A percentile compares a stretch with the other conserved stretches of the same genome.
phyloP scores from a whole-genome alignment of 2,797 vertebrate genomes.

The Carapus acus region DNA sequence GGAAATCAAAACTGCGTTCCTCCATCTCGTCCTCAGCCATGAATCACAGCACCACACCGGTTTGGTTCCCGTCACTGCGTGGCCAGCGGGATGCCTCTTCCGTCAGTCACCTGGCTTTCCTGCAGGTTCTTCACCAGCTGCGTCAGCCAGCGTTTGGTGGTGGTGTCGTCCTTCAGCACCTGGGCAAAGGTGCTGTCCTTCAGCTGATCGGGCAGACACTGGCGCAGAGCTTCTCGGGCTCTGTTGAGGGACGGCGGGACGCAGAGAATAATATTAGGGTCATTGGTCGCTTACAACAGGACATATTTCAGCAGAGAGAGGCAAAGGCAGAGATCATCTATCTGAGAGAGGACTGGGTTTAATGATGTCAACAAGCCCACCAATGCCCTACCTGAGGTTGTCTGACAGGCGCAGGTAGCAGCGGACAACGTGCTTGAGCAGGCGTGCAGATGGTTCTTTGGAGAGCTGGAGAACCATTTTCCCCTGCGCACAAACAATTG shows the following conservation, averaged over 20 bases:
- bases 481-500: conserved; percentile 69
- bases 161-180: conserved; percentile 98
- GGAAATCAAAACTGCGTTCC: conserved; percentile 22
- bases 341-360: no score
- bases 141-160: conserved; percentile 97
- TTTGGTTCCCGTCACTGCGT: conserved; percentile 71
- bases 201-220: conserved; percentile 97
- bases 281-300: no score
- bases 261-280: no score
- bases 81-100: conserved; percentile 90
- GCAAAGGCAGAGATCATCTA: no score
- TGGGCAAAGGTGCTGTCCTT: conserved; percentile 97
- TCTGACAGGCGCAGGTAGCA: conserved; percentile 97
- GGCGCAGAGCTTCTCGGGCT: conserved; percentile 94
- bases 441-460: conserved; percentile 92
- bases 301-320: no score
- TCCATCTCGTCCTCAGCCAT: conserved; percentile 19
- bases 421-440: conserved; percentile 94
- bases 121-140: conserved; percentile 98
- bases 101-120: conserved; percentile 94
- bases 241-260: conserved; percentile 60
- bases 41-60: conserved; percentile 35
- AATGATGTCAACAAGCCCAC: no score
- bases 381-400: conserved; percentile 84
- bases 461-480: conserved; percentile 99